Conservation (phyloP, 2,797 vertebrate genomes). For the Leptodactylus fallax region DNA sequence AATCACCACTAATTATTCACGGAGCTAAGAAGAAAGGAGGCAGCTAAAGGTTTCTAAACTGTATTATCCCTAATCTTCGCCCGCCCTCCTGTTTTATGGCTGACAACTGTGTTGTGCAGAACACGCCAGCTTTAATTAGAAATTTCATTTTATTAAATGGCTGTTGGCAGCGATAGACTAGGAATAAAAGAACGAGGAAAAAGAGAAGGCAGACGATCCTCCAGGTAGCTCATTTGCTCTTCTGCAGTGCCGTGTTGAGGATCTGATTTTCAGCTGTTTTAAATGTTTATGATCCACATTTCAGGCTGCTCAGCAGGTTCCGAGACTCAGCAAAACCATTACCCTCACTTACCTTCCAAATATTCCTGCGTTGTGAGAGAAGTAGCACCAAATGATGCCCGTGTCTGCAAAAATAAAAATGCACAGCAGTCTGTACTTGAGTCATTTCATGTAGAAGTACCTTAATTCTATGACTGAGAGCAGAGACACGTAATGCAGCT, state of each 20-base stretch:
- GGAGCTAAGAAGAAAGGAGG: constrained; percentile 57
- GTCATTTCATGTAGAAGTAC: constrained; percentile 46
- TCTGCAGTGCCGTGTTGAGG: constrained; percentile 22
- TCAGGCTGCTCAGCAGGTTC: constrained; percentile 51
- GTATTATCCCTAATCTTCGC: constrained; percentile 62
- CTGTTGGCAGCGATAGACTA: constrained; percentile 49
- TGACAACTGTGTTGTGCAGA: constrained; percentile 60
- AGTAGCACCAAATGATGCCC: constrained; percentile 90
- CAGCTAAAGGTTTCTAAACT: constrained; percentile 57
- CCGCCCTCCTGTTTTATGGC: constrained; percentile 63
- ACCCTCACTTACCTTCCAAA: constrained; percentile 82
- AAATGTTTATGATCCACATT: constrained; percentile 58
- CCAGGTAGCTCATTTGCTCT: constrained; percentile 59
- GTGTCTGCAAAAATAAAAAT: constrained; percentile 80
- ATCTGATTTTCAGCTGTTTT: constrained; percentile 56
- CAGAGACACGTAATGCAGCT: constrained; percentile 42
- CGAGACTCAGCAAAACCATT: constrained; percentile 42
- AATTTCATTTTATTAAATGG: constrained; percentile 63
- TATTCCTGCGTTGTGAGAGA: constrained; percentile 84
- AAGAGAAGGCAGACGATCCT: constrained; percentile 41
- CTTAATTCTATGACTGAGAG: constrained; percentile 26
- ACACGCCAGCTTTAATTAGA: constrained; percentile 62
- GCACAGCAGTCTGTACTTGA: constrained; percentile 48
- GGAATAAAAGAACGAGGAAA: constrained; percentile 10
- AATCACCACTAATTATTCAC: constrained; percentile 62